A percentile compares a stretch with the other conserved stretches of the same genome.
These are phyloP conservation scores for Eumaeus atala DNA, from an alignment of 1,140 invertebrate species.

Conservation along the genomic window DNA sequence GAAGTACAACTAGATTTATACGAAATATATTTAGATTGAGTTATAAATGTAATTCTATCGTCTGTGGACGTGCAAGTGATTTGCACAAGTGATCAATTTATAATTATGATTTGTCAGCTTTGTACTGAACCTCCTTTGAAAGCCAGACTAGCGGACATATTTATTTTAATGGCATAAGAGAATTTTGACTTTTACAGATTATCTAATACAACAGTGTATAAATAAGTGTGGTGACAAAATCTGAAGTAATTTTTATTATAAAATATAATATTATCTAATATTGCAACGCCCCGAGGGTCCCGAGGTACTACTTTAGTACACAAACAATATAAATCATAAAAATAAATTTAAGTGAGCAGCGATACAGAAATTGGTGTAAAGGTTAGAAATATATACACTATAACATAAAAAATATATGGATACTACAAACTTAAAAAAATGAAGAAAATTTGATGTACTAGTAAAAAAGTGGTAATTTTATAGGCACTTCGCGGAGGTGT, in stretches of 20 bases:
- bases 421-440: constrained; percentile 20
- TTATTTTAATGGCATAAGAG: too few species aligned
- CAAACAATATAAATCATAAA: too few species aligned
- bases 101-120: constrained; percentile 2
- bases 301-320: too few species aligned
- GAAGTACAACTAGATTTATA: constrained; percentile 24
- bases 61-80: constrained; percentile 3
- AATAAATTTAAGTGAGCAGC: too few species aligned
- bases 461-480: constrained; percentile 13
- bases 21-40: constrained; percentile 26
- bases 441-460: constrained; percentile 13
- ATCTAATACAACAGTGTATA: too few species aligned
- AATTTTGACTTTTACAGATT: too few species aligned
- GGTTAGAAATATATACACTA: not conserved
- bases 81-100: constrained; percentile 6
- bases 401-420: not conserved
- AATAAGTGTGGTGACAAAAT: too few species aligned
- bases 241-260: too few species aligned
- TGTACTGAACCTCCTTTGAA: too few species aligned
- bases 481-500: constrained; percentile 24
- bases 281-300: too few species aligned
- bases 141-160: too few species aligned
- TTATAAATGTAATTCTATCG: constrained; percentile 17
- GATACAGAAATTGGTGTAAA: not conserved
- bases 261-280: too few species aligned